Percentiles rank a stretch among this genome's conserved stretches.
Evolutionary conservation across 1,140 invertebrate species (phyloP).

Genomic region (Carcinoscorpius rotundicauda): DNA sequence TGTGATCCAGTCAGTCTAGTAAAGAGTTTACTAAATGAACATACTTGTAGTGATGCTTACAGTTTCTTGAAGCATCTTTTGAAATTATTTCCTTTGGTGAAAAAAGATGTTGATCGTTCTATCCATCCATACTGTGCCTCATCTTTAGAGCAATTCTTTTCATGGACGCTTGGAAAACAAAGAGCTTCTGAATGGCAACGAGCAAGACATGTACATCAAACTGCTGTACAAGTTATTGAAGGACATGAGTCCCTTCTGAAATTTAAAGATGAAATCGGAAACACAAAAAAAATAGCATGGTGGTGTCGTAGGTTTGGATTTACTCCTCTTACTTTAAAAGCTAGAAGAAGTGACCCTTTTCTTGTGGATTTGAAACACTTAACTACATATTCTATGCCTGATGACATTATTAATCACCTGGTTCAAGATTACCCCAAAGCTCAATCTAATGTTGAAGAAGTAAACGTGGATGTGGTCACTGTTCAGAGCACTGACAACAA

Average conservation of each 20-base stretch:
- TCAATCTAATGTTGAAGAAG: constrained; percentile 16
- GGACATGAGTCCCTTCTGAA: constrained; percentile 24
- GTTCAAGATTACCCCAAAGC: background rate
- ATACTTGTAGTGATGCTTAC: constrained; percentile 9
- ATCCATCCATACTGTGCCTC: constrained; percentile 38
- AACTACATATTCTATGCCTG: too few relatives aligned
- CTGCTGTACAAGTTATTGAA: constrained; percentile 30
- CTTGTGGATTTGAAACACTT: too few relatives aligned
- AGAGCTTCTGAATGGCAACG: constrained; percentile 40
- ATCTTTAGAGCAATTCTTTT: constrained; percentile 36
- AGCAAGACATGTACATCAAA: constrained; percentile 28
- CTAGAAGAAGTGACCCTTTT: too few relatives aligned
- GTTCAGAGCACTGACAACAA: constrained; percentile 22
- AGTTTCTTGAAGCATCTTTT: constrained; percentile 15
- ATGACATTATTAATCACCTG: too few relatives aligned
- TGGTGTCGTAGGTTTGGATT: constrained; percentile 41
- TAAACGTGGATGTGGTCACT: constrained; percentile 6
- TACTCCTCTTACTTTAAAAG: constrained; percentile 25
- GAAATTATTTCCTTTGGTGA: constrained; percentile 13
- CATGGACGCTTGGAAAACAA: constrained; percentile 39
- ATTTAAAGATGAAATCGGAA: constrained; percentile 34
- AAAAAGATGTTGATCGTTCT: constrained; percentile 26
- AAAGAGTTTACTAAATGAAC: constrained; percentile 3
- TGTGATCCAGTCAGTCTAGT: background rate
- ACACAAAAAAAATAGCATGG: constrained; percentile 37